A percentile compares a stretch with the other conserved stretches of the same genome.
Evolutionary conservation across 2,797 vertebrate species (phyloP).

Genomic region (Cheirogaleus major): DNA sequence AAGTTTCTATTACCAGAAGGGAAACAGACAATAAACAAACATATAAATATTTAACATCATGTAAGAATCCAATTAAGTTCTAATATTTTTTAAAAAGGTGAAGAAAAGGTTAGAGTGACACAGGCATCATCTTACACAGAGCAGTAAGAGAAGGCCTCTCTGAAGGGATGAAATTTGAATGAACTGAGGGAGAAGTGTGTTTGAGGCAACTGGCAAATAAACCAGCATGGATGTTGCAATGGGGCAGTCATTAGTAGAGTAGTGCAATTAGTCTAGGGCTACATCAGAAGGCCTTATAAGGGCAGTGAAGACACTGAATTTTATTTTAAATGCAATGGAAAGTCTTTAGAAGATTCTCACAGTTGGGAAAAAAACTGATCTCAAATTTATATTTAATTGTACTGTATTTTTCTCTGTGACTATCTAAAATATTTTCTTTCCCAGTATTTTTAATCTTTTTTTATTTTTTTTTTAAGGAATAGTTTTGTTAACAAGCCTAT

Average conservation of each 20-base stretch:
- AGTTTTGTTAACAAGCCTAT: background rate
- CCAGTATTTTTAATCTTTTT: background rate
- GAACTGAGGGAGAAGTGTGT: background rate
- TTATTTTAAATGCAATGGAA: slow-evolving; percentile 6
- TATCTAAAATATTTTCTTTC: slow-evolving; percentile 10
- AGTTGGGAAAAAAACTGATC: background rate
- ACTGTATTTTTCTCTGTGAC: background rate
- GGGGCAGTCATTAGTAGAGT: background rate
- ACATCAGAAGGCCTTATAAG: background rate
- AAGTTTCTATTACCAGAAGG: background rate
- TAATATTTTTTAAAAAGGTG: background rate
- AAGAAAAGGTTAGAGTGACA: background rate
- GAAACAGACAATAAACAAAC: slow-evolving; percentile 11
- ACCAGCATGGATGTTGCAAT: background rate
- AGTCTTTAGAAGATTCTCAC: background rate
- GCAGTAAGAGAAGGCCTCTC: background rate
- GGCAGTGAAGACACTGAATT: background rate
- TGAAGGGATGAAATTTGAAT: background rate
- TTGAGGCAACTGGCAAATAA: background rate
- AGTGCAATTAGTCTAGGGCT: background rate
- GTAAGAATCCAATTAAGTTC: background rate
- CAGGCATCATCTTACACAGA: background rate
- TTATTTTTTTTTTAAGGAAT: background rate
- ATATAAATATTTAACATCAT: background rate
- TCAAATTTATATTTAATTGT: slow-evolving; percentile 22